phyloP scores from a whole-genome alignment of 2,888 invertebrate species.

The Acleris sparsana region DNA sequence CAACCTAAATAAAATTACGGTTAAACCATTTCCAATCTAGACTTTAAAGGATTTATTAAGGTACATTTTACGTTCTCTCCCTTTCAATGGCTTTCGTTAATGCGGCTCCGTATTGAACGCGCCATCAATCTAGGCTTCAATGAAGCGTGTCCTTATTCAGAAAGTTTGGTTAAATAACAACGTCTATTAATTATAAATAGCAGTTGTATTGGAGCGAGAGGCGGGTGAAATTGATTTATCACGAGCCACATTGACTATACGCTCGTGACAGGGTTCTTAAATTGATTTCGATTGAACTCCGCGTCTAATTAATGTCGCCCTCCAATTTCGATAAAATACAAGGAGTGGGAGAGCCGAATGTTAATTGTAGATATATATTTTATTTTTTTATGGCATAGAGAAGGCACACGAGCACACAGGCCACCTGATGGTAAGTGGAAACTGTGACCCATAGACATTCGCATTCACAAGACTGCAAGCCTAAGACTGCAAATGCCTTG shows the following conservation, averaged over 20 bases:
- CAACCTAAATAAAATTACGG: neutral
- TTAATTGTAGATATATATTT: too few relatives aligned
- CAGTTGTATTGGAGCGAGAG: slow-evolving; percentile 60
- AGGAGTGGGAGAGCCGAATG: slow-evolving; percentile 7
- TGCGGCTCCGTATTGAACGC: slow-evolving; percentile 30
- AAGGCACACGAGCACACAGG: too few relatives aligned
- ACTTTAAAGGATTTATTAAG: slow-evolving; percentile 15
- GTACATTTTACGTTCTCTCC: slow-evolving; percentile 15
- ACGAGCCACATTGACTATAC: slow-evolving; percentile 41
- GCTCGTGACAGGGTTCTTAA: slow-evolving; percentile 20
- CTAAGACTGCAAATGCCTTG: too few relatives aligned
- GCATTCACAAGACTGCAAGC: too few relatives aligned
- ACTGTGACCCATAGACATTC: too few relatives aligned
- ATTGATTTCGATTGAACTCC: slow-evolving; percentile 24
- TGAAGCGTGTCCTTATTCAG: slow-evolving; percentile 67
- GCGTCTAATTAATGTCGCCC: slow-evolving; percentile 24
- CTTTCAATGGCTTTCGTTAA: slow-evolving; percentile 19
- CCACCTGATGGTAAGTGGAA: too few relatives aligned
- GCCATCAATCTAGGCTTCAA: slow-evolving; percentile 71
- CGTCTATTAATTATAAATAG: slow-evolving; percentile 73
- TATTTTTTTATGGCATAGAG: too few relatives aligned
- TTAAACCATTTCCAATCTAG: slow-evolving; percentile 12
- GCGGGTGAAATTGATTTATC: slow-evolving; percentile 63
- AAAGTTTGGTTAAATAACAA: slow-evolving; percentile 69
- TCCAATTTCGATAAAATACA: slow-evolving; percentile 13